Percentiles rank a stretch among this genome's conserved stretches.
Conservation (phyloP, 2,113 vertebrate genomes). For the Chloropsis cyanopogon region DNA sequence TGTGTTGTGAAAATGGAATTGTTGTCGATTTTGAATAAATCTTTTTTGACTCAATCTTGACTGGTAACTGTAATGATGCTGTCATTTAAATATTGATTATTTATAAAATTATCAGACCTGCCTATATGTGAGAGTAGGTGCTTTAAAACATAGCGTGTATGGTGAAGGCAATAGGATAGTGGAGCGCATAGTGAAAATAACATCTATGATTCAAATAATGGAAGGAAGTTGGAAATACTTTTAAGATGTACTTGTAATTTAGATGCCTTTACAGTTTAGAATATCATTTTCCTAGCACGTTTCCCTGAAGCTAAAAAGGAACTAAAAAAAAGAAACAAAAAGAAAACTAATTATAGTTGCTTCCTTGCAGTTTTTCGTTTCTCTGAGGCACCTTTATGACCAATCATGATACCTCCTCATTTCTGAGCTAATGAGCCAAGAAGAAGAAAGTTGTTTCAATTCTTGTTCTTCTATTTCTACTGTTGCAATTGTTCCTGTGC, state of each 20-base stretch:
- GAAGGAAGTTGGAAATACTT: not conserved
- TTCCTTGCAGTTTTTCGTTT: slow-evolving; percentile 34
- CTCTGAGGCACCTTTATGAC: slow-evolving; percentile 36
- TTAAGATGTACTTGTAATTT: not conserved
- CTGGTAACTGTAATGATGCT: not conserved
- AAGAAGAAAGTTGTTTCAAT: slow-evolving; percentile 58
- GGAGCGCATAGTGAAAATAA: not conserved
- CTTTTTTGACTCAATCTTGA: not conserved
- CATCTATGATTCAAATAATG: not conserved
- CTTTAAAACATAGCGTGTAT: not conserved
- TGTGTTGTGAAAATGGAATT: not conserved
- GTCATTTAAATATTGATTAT: not conserved
- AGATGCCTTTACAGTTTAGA: not conserved
- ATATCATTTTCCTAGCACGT: not conserved
- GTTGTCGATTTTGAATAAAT: not conserved
- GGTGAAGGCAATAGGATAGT: not conserved
- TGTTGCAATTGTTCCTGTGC: not conserved
- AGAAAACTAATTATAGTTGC: not conserved
- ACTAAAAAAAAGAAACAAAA: not conserved
- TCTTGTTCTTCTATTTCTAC: slow-evolving; percentile 24
- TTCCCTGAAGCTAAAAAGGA: not conserved
- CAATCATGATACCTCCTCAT: slow-evolving; percentile 30
- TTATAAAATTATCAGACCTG: not conserved
- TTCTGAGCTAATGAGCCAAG: slow-evolving; percentile 67
- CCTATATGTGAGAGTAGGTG: not conserved